Evolutionary conservation across 1,140 invertebrate species (phyloP), one percentile per base, ranked within the genome.

Genomic region (Andrena cerasifolii): DNA sequence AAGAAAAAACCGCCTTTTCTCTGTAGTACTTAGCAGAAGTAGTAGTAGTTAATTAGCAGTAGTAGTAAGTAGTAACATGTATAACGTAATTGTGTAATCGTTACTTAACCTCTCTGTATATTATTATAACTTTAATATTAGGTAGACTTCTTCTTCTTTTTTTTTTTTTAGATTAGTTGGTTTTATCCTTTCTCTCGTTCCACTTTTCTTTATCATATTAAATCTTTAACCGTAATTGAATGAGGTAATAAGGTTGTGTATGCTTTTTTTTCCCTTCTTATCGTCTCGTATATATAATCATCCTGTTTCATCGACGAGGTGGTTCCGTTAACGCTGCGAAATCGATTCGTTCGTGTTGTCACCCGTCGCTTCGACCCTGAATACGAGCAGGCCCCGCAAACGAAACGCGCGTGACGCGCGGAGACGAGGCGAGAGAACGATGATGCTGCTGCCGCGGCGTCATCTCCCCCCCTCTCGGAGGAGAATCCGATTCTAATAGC

Each of bases 231-330:
- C 85, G 86, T 92, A 36, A 91, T 91, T 91, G 87, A 91, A 91
- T 91, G 91, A 92, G 91, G 91, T 92, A 92, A 92, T 91, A 91
- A 91, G 91, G 91, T 91, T 92, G 90, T 90, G 82, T 90, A 87
- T 90, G 88, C 86, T 89, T 82, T 77, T 61, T 63, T 81, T 63
- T 61, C 67, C 70, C 77, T 45, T 73, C 47, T 73, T 63, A 65
- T 84, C 77, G 53, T 82, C 80, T 59, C 78, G 40, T 40, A 40
- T 61, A 36, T 43, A 40, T 61, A n/a, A n/a, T n/a, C n/a, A 72
- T 84, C 84, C 81, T 65, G 76, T 85, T 84, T 86, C 74, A 80
- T 88, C 83, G 81, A 78, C 82, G 78, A 78, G 83, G 82, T 87
- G 87, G 80, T 84, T 78, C 78, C 45, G 76, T 83, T 78, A 80